Conservation (phyloP, 2,888 invertebrate genomes). For the Cephus nigrinus region DNA sequence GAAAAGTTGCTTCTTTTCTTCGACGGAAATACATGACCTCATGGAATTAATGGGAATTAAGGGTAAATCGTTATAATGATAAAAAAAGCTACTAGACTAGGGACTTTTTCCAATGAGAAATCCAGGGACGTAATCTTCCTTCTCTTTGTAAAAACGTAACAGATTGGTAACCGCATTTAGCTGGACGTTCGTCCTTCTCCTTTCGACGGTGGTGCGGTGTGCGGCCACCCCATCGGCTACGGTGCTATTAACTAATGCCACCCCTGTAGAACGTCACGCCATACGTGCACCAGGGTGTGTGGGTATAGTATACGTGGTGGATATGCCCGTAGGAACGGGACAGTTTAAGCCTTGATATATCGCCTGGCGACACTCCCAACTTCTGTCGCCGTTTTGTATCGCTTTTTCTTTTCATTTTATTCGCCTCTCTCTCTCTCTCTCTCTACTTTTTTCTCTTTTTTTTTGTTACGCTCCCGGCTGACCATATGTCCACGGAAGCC, state of each 20-base stretch:
- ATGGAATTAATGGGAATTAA: neutral
- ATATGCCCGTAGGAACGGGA: slow-evolving; percentile 40
- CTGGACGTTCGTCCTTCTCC: slow-evolving; percentile 38
- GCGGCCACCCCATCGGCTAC: slow-evolving; percentile 12
- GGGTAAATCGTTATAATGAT: neutral
- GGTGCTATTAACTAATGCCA: slow-evolving; percentile 65
- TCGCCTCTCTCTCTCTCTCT: slow-evolving; percentile 27
- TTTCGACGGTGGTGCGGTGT: neutral
- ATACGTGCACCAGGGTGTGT: slow-evolving; percentile 49
- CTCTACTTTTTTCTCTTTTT: slow-evolving; percentile 20
- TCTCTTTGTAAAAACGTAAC: slow-evolving; percentile 56
- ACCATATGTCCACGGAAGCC: slow-evolving; percentile 58
- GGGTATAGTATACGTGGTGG: slow-evolving; percentile 21
- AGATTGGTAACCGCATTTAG: slow-evolving; percentile 66
- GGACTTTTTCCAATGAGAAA: neutral
- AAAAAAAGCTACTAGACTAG: neutral
- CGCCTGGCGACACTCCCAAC: slow-evolving; percentile 66
- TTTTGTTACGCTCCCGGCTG: slow-evolving; percentile 41
- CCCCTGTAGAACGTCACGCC: slow-evolving; percentile 39
- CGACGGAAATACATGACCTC: neutral
- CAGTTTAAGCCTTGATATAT: slow-evolving; percentile 67
- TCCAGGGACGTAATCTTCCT: neutral
- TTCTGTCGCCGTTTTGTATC: slow-evolving; percentile 65
- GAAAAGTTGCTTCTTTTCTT: neutral
- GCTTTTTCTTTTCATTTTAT: slow-evolving; percentile 46